These are phyloP conservation scores for Eciton burchellii DNA, from an alignment of 1,140 invertebrate species.

Conservation along the genomic window DNA sequence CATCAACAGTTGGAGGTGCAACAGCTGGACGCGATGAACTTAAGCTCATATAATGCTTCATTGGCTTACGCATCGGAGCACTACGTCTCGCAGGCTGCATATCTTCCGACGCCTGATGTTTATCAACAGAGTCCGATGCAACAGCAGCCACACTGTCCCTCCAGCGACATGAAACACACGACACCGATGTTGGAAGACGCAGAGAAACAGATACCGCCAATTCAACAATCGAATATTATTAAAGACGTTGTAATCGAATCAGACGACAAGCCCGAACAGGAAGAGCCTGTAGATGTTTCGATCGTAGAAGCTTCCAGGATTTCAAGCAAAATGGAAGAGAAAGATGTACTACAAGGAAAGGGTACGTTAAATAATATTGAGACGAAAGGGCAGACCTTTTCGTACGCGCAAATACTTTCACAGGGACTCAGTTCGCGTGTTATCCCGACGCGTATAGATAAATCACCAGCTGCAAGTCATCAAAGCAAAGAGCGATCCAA, in stretches of 20 bases:
- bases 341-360: not conserved
- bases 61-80: conserved; percentile 71
- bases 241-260: not conserved
- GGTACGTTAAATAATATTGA: conserved; percentile 45
- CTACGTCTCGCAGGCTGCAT: conserved; percentile 73
- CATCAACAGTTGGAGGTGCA: conserved; percentile 75
- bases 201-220: conserved; percentile 24
- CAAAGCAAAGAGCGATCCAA: conserved; percentile 59
- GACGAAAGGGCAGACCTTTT: conserved; percentile 84
- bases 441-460: conserved; percentile 21
- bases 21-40: conserved; percentile 67
- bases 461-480: not conserved
- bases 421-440: conserved; percentile 86
- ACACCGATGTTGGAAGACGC: not conserved
- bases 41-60: conserved; percentile 73
- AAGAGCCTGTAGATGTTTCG: not conserved
- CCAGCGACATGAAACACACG: not conserved
- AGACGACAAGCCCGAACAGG: conserved; percentile 4
- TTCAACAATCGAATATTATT: not conserved
- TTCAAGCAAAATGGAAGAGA: conserved; percentile 7
- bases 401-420: conserved; percentile 91
- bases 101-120: conserved; percentile 70
- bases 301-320: conserved; percentile 3
- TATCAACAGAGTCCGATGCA: conserved; percentile 72
- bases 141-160: conserved; percentile 49